Evolutionary conservation across 2,113 vertebrate genomes (phyloP).

Genomic region (Myocastor coypus): DNA sequence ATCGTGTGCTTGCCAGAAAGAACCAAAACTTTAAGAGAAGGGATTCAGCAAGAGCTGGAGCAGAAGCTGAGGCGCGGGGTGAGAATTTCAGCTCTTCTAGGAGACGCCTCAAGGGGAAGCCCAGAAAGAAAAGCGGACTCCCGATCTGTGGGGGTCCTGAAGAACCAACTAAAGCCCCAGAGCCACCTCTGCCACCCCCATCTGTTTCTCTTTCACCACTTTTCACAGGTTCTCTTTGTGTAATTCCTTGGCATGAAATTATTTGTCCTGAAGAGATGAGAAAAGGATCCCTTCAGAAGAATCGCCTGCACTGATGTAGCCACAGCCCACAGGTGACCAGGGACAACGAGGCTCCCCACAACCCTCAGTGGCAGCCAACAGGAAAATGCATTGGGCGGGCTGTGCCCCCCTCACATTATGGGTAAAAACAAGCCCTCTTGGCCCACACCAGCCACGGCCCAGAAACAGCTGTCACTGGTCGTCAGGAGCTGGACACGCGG

Average conservation of each 20-base stretch:
- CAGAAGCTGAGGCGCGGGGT: background rate
- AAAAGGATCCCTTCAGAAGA: background rate
- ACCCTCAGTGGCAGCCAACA: background rate
- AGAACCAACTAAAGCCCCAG: background rate
- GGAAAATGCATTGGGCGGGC: background rate
- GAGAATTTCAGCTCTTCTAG: background rate
- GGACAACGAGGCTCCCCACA: no score
- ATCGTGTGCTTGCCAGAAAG: background rate
- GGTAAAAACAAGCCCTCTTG: background rate
- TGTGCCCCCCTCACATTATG: accelerated
- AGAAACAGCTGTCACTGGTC: background rate
- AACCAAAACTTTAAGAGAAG: background rate
- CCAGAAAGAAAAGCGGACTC: background rate
- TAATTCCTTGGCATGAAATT: background rate
- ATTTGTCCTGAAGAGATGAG: background rate
- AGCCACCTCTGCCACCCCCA: background rate
- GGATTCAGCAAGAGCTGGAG: background rate
- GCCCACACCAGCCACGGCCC: background rate
- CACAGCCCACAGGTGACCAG: background rate
- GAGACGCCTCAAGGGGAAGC: background rate
- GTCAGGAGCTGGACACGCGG: background rate
- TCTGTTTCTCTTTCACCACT: background rate
- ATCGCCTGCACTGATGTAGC: background rate
- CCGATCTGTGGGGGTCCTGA: background rate
- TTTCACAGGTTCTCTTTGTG: background rate